Percentiles rank a stretch among this genome's conserved stretches.
These are phyloP conservation scores for Marasmarcha lunaedactyla DNA, from an alignment of 2,888 invertebrate species.

Conservation along the genomic window DNA sequence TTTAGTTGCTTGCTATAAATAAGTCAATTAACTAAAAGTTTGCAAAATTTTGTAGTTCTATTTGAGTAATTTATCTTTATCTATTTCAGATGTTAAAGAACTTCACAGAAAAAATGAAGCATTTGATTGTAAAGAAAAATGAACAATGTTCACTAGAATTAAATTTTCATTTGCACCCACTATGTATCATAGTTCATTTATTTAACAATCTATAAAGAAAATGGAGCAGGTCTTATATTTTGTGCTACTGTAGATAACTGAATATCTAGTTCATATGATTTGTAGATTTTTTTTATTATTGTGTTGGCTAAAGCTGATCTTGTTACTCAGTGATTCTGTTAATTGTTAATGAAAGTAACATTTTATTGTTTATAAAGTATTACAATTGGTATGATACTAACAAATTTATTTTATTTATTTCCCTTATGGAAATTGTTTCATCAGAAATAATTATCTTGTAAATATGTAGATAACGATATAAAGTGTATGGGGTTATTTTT, in stretches of 20 bases:
- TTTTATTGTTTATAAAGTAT: conserved; percentile 35
- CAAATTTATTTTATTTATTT: conserved; percentile 19
- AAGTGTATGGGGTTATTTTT: no score
- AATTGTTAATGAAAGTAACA: conserved; percentile 44
- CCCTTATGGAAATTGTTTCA: not conserved
- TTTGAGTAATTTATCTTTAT: no score
- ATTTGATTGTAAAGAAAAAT: conserved; percentile 22
- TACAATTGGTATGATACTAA: conserved; percentile 40
- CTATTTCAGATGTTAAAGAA: no score
- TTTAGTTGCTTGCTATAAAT: no score
- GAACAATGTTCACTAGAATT: conserved; percentile 29
- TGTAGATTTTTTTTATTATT: conserved; percentile 29
- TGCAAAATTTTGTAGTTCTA: no score
- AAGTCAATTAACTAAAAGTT: no score
- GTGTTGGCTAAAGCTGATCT: conserved; percentile 34
- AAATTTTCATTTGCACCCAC: conserved; percentile 35
- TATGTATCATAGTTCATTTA: conserved; percentile 23
- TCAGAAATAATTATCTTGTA: no score
- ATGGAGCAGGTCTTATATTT: conserved; percentile 15
- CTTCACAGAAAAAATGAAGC: conserved; percentile 17
- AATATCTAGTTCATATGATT: conserved; percentile 35
- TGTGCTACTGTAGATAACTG: conserved; percentile 34
- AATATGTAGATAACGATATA: no score
- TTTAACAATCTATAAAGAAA: conserved; percentile 2
- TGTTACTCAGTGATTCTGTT: conserved; percentile 38